These are phyloP conservation scores for Chiroxiphia lanceolata DNA, from an alignment of 2,797 vertebrate genomes.

Conservation along the genomic window DNA sequence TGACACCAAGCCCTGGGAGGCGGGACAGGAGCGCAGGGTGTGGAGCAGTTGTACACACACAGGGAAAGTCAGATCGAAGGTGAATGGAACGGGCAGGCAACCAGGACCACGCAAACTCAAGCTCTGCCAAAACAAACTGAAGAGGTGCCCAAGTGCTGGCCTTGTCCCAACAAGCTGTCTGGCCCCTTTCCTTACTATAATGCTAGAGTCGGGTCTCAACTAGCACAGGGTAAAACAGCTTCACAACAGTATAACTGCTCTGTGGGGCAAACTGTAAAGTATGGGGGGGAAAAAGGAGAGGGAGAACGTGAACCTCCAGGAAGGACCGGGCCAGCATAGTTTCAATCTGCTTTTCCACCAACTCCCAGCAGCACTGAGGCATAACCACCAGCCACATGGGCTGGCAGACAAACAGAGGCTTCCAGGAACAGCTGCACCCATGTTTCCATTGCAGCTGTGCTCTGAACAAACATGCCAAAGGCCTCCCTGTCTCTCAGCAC, in stretches of 20 bases:
- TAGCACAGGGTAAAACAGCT: slow-evolving; percentile 32
- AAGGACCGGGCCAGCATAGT: not conserved
- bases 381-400: not conserved
- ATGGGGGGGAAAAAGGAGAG: not conserved
- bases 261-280: not conserved
- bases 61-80: not conserved
- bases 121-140: slow-evolving; percentile 60
- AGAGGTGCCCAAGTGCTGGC: slow-evolving; percentile 43
- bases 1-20: not conserved
- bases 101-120: not conserved
- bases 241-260: not conserved
- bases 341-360: not conserved
- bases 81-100: slow-evolving; percentile 42
- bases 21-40: not conserved
- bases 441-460: not conserved
- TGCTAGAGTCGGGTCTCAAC: slow-evolving; percentile 3
- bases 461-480: not conserved
- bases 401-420: slow-evolving; percentile 1
- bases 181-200: slow-evolving; percentile 34
- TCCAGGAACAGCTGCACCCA: slow-evolving; percentile 24
- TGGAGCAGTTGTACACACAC: not conserved
- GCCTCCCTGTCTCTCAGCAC: not conserved
- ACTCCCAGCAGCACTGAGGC: not conserved
- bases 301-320: not conserved
- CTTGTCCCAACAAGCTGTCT: slow-evolving; percentile 48